These are phyloP conservation scores for Falco cherrug DNA, from an alignment of 2,797 vertebrate genomes.

Conservation along the genomic window DNA sequence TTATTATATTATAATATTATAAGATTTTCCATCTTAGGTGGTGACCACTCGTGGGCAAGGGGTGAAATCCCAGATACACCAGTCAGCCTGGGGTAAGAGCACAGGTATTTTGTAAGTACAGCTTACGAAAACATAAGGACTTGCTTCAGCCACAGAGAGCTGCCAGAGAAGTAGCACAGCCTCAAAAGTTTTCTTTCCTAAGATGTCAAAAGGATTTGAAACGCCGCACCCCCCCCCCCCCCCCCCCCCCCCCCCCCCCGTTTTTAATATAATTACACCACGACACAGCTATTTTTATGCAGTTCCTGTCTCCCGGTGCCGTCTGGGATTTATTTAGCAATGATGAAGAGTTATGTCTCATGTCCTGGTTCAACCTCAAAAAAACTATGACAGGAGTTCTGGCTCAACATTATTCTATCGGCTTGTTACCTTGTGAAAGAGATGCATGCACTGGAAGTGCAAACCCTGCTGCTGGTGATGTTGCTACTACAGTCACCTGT, in stretches of 20 bases:
- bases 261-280: constrained; percentile 16
- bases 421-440: background rate
- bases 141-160: background rate
- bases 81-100: background rate
- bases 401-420: rapidly evolving
- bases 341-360: background rate
- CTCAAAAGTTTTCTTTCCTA: background rate
- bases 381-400: background rate
- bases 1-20: no score
- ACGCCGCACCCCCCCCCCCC: background rate
- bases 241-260: background rate
- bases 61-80: background rate
- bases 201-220: background rate
- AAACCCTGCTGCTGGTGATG: background rate
- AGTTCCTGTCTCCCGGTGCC: background rate
- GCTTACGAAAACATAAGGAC: background rate
- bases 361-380: background rate
- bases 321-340: background rate
- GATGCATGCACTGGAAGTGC: background rate
- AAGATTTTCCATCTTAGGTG: background rate
- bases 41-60: background rate
- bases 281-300: background rate
- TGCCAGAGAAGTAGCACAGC: background rate
- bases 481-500: background rate
- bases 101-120: background rate